A percentile compares a stretch with the other conserved stretches of the same genome.
phyloP scores from a whole-genome alignment of 2,113 vertebrate species.

The Pao palembangensis region DNA sequence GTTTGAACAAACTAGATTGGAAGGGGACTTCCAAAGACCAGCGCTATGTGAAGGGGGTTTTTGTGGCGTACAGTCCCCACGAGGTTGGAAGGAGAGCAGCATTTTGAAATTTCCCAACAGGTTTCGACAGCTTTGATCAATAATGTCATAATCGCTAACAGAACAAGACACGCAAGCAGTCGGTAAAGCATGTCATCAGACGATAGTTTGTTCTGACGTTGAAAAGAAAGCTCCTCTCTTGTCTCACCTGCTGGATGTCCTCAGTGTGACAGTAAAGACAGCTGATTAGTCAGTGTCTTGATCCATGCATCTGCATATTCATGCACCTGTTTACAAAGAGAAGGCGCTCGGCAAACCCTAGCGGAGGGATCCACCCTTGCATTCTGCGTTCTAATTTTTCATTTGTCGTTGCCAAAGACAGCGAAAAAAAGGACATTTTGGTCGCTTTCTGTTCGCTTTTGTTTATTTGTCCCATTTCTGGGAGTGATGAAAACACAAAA shows the following conservation, averaged over 20 bases:
- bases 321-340: slow-evolving; percentile 1
- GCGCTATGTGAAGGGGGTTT: slow-evolving; percentile 20
- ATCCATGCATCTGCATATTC: slow-evolving; percentile 29
- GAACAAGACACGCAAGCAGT: slow-evolving; percentile 13
- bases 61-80: slow-evolving; percentile 23
- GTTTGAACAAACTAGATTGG: slow-evolving; percentile 49
- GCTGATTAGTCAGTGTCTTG: too few relatives aligned
- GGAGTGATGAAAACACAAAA: slow-evolving; percentile 16
- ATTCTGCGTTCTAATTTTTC: not conserved
- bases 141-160: slow-evolving; percentile 3
- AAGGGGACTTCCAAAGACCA: slow-evolving; percentile 19
- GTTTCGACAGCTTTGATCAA: slow-evolving; percentile 48
- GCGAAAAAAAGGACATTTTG: slow-evolving; percentile 20
- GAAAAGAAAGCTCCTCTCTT: not conserved
- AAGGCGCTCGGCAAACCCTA: slow-evolving; percentile 51
- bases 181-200: slow-evolving; percentile 25
- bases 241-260: not conserved
- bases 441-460: not conserved
- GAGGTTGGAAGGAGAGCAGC: slow-evolving; percentile 10
- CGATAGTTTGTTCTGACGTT: slow-evolving; percentile 20
- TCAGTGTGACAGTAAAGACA: slow-evolving; percentile 9
- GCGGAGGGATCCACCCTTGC: too few relatives aligned
- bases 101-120: slow-evolving; percentile 24
- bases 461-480: slow-evolving; percentile 2
- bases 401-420: slow-evolving; percentile 3